Conservation (phyloP, 2,888 invertebrate species). For the Melanotus villosus region DNA sequence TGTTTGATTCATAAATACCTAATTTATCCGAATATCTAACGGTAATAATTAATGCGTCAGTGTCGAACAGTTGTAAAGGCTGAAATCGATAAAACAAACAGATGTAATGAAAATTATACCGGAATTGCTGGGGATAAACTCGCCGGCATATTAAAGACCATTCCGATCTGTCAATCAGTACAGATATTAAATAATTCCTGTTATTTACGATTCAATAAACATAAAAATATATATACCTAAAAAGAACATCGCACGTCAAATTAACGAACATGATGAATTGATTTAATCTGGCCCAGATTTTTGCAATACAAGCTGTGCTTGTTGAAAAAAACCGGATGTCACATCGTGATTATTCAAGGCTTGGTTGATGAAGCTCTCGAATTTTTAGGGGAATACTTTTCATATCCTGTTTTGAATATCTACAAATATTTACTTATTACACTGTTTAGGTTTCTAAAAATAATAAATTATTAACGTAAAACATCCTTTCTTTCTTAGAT, state of each 20-base stretch:
- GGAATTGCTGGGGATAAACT: slow-evolving; percentile 12
- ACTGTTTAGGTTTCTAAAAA: no score
- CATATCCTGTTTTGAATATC: no score
- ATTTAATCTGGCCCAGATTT: slow-evolving; percentile 16
- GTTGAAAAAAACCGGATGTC: slow-evolving; percentile 13
- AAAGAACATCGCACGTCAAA: slow-evolving; percentile 52
- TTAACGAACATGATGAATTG: slow-evolving; percentile 41
- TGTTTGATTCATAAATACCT: background rate
- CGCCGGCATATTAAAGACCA: slow-evolving; percentile 27
- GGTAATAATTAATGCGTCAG: background rate
- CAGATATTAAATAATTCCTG: slow-evolving; percentile 52
- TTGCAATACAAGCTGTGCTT: slow-evolving; percentile 3
- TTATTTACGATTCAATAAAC: slow-evolving; percentile 49
- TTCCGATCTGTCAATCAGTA: slow-evolving; percentile 51
- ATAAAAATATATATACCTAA: slow-evolving; percentile 46
- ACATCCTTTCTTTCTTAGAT: no score
- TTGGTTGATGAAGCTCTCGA: background rate
- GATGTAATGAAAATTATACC: slow-evolving; percentile 48
- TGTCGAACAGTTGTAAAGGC: background rate
- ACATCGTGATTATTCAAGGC: slow-evolving; percentile 26
- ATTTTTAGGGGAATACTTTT: background rate
- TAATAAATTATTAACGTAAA: no score
- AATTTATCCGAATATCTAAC: background rate
- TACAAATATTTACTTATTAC: no score
- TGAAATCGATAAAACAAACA: slow-evolving; percentile 5